These are phyloP conservation scores for Fregetta grallaria DNA, from an alignment of 2,113 vertebrate genomes.

Conservation along the genomic window DNA sequence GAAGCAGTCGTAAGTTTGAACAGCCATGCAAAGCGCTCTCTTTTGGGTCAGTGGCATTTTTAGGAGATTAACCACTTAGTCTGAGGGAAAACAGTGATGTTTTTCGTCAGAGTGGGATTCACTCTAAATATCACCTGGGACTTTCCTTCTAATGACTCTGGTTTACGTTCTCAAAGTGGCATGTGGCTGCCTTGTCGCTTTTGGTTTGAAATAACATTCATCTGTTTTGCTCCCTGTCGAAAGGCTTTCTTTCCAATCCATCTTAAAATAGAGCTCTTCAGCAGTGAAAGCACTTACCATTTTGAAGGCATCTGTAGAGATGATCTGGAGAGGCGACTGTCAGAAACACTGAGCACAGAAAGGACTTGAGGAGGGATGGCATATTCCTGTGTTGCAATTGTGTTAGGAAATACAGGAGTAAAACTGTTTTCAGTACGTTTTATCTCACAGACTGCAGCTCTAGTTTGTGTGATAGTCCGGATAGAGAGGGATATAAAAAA, in stretches of 20 bases:
- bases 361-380: background rate
- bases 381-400: background rate
- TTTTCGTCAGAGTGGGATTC: background rate
- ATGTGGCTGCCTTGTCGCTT: background rate
- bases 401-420: background rate
- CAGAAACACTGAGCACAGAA: background rate
- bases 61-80: background rate
- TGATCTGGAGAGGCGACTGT: background rate
- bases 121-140: background rate
- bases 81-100: background rate
- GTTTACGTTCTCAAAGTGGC: background rate
- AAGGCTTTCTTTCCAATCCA: background rate
- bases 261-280: background rate
- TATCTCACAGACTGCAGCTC: background rate
- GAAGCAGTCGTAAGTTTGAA: background rate
- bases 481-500: background rate
- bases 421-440: background rate
- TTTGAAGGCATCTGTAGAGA: background rate
- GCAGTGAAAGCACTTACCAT: background rate
- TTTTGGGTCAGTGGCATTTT: background rate
- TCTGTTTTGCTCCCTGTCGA: background rate
- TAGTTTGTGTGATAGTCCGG: background rate
- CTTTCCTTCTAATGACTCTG: background rate
- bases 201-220: background rate
- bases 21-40: background rate